Percentiles rank a stretch among this genome's conserved stretches.
Conservation (phyloP, 2,888 invertebrate species). For the Limenitis arthemis region DNA sequence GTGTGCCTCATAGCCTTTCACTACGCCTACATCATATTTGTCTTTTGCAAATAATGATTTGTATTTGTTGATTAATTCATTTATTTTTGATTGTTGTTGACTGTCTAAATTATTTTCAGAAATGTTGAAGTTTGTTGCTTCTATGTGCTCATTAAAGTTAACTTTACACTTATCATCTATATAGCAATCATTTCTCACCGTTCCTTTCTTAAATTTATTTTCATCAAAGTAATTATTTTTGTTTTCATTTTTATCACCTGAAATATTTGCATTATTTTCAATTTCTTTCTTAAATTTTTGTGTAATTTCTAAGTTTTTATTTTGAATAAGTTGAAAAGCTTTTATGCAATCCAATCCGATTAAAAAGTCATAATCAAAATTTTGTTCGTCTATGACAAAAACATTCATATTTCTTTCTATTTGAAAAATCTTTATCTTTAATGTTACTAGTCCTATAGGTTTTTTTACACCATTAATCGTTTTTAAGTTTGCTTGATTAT, state of each 20-base stretch:
- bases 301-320: slow-evolving; percentile 24
- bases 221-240: neutral
- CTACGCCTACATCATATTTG: slow-evolving; percentile 20
- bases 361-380: slow-evolving; percentile 29
- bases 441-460: slow-evolving; percentile 14
- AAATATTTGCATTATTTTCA: neutral
- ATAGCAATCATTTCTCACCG: neutral
- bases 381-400: slow-evolving; percentile 24
- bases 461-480: slow-evolving; percentile 23
- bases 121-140: slow-evolving; percentile 4
- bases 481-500: slow-evolving; percentile 17
- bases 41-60: slow-evolving; percentile 20
- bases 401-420: slow-evolving; percentile 23
- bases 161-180: slow-evolving; percentile 1
- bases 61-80: slow-evolving; percentile 9
- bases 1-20: slow-evolving; percentile 20
- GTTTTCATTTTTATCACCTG: neutral
- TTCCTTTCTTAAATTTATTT: neutral
- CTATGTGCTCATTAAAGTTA: slow-evolving; percentile 13
- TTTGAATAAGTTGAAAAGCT: slow-evolving; percentile 25
- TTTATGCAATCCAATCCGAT: slow-evolving; percentile 28
- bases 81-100: slow-evolving; percentile 5
- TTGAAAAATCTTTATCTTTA: slow-evolving; percentile 24
- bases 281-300: slow-evolving; percentile 2
- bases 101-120: slow-evolving; percentile 1